Evolutionary conservation across 2,888 invertebrate species (phyloP), one percentile per base, ranked within the genome.

Genomic region (Ichneumon xanthorius): DNA sequence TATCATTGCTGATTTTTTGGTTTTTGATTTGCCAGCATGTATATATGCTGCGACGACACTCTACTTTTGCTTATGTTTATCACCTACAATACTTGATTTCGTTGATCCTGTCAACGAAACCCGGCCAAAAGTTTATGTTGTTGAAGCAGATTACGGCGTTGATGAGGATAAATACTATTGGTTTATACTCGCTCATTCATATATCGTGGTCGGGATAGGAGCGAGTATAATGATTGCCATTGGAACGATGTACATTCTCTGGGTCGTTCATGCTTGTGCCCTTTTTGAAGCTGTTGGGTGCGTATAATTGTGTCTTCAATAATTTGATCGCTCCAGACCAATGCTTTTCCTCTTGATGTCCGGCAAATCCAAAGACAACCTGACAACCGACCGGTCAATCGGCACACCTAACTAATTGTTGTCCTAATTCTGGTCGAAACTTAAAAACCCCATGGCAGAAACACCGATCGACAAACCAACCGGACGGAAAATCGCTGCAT

Each of bases 111-210:
- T 73, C 2, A 81, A 81, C 58, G 45, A 53, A 37, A 33, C 75
- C 1, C 50, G 81, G 5, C 16, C 19, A 6, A 40, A 33, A 11
- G 40, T 70, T 30, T 77, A 45, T 22, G 37, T 82, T 26, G 61
- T 63, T 30, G 50, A 82, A 61, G 73, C 61, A 1, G 76, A 82
- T 26, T 82, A 80, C 26, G 72, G 65, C 30, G 58, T 81, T 81
- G 48, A 45, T 14, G 48, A 14, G 45, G 16, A 1, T 75, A 75
- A 14, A 68, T 81, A 37, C 9, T 37, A 37, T 37, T 37, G 37
- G 37, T 37, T 37, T 7, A 37, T 37, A 37, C 6, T 37, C 14
- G 58, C 61, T 9, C 81, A 81, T 30, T 45, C 58, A 3, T 65
- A 33, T n/a, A n/a, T 22, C 65, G 37, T 37, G 33, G 26, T 3